Base-by-base conservation (phyloP, 37 sponge, comb jelly and placozoan genomes). In the Geodia barretti region DNA sequence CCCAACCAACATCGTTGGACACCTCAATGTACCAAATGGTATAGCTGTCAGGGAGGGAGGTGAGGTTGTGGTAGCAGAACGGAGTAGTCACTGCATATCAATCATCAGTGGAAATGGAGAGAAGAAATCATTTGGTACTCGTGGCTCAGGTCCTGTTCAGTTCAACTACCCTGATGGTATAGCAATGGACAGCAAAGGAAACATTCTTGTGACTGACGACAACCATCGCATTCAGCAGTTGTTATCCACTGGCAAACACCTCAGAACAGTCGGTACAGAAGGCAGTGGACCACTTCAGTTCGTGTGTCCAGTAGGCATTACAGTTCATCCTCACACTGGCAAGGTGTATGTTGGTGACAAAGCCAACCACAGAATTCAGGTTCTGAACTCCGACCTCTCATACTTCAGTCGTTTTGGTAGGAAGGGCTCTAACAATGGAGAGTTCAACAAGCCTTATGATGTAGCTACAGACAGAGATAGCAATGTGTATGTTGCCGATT, bases 171-270 rank as follows among this genome's bases (percentile, higher is more conserved):
- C 32, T 33, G 8, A 26, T 40, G 59, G 70, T 25, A 34, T 79
- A 41, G 80, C 80, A 28, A 19, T 82, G 20, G 82, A 82, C 34
- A 23, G 35, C 17, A 41, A 73, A 36, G 82, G 64, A 1, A 63
- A 82, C 25, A 41, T 82, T 28, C 4, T 73, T 5, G 82, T 82
- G 21, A 37, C 72, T 11, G 82, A 82, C 19, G 8, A 24, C 23
- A 20, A 32, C 62, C 62, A 72, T 62, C 82, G 74, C 38, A 75
- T 82, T 29, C 90, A 85, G 60, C 60, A 74, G 70, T 84, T 90
- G 58, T 76, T 81, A 3, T 24, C 80, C 19, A 72, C 80, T 0
- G 85, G 85, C 4, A 14, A 62, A n/a, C 81, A 68, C 60, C 43
- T 85, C 25, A 75, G 28, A 31, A 32, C 81, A n/a, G n/a, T n/a